Percentiles rank a stretch among this genome's conserved stretches.
phyloP scores from a whole-genome alignment of 2,797 vertebrate species.

The Pseudocheirus occidentalis region DNA sequence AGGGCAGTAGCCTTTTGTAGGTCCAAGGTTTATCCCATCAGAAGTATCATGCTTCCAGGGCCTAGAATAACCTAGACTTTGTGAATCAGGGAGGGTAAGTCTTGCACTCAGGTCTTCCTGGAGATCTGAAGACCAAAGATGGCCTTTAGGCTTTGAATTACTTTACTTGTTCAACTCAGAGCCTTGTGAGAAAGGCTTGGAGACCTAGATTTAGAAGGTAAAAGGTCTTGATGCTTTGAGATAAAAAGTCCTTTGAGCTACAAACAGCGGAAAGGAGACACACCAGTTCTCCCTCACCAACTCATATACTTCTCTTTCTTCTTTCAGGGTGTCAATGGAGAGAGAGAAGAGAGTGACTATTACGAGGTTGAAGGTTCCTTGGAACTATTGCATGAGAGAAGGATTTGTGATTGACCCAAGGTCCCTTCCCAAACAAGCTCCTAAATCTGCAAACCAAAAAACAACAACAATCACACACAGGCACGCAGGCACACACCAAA shows the following conservation, averaged over 20 bases:
- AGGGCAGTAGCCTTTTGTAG: background rate
- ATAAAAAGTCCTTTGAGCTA: background rate
- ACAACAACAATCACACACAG: background rate
- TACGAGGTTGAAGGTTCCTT: background rate
- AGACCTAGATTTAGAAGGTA: background rate
- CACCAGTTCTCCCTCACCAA: background rate
- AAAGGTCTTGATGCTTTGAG: background rate
- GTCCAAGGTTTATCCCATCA: background rate
- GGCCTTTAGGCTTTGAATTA: background rate
- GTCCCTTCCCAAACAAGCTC: background rate
- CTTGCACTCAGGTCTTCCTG: background rate
- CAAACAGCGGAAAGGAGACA: background rate
- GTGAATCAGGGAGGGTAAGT: background rate
- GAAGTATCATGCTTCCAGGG: background rate
- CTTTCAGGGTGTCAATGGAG: background rate
- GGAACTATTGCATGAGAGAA: background rate
- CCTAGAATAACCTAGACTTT: background rate
- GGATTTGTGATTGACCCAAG: background rate
- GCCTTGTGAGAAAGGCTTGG: background rate
- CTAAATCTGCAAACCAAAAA: background rate
- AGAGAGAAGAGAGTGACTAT: background rate
- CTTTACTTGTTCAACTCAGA: background rate
- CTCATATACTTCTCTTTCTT: background rate
- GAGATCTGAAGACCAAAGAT: background rate
- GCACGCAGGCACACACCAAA: no score